Conservation (phyloP, 2,797 vertebrate species). For the Acanthurus lineatus region DNA sequence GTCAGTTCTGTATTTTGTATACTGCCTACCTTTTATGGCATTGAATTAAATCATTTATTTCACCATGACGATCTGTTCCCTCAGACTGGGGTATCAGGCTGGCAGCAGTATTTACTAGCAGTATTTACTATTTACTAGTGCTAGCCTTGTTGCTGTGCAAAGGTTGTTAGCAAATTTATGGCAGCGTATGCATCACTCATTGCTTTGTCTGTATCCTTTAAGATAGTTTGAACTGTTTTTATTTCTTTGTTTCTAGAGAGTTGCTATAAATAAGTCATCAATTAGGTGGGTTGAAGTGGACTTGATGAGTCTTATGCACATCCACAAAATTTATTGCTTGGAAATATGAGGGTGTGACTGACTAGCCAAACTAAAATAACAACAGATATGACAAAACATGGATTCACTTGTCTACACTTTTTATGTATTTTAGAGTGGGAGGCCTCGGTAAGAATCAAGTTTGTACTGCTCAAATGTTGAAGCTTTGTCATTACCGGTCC, state of each 20-base stretch:
- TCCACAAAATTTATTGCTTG: constrained; percentile 32
- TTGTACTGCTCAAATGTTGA: constrained; percentile 30
- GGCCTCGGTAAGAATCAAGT: constrained; percentile 45
- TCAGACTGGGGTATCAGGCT: constrained; percentile 21
- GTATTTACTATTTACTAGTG: not conserved
- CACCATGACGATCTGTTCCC: constrained; percentile 23
- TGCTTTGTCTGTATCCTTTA: constrained; percentile 1
- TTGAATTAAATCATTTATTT: constrained; percentile 38
- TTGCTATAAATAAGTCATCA: constrained; percentile 7
- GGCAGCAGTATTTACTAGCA: not conserved
- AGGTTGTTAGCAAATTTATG: constrained; percentile 11
- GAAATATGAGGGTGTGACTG: constrained; percentile 44
- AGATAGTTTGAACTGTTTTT: constrained; percentile 10
- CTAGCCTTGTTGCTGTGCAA: not conserved
- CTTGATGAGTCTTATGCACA: constrained; percentile 29
- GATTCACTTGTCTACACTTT: constrained; percentile 38
- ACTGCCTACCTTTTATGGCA: constrained; percentile 32
- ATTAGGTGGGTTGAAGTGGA: constrained; percentile 35
- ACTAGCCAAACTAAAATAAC: constrained; percentile 34
- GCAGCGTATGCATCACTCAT: constrained; percentile 9
- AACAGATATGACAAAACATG: constrained; percentile 12
- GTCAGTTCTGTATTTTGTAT: constrained; percentile 47
- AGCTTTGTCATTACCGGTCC: constrained; percentile 32
- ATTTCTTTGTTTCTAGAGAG: constrained; percentile 5
- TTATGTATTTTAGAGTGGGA: constrained; percentile 51